These are phyloP conservation scores for Callyntrura guangdongensis DNA, from an alignment of 2,888 invertebrate species.

Conservation along the genomic window DNA sequence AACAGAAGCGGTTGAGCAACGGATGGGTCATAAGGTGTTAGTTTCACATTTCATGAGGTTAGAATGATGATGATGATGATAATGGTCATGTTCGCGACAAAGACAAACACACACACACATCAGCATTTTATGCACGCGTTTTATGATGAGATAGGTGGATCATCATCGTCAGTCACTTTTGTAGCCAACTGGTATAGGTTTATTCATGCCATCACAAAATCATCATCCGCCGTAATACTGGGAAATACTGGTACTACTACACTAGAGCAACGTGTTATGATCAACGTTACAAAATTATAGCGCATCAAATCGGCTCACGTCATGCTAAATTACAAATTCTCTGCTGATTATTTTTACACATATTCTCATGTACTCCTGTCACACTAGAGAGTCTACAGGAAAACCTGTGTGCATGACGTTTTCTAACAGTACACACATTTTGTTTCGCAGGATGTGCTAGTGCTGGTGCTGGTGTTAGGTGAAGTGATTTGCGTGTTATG, in stretches of 20 bases:
- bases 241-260: neutral
- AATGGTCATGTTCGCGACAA: slow-evolving; percentile 7
- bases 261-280: neutral
- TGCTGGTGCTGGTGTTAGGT: neutral
- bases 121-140: slow-evolving; percentile 14
- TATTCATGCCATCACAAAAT: neutral
- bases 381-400: neutral
- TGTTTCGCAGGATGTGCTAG: neutral
- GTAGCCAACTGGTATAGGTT: neutral
- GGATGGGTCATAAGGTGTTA: slow-evolving; percentile 60
- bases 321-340: slow-evolving; percentile 60
- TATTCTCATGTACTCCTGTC: slow-evolving; percentile 16
- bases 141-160: neutral
- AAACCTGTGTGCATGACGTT: neutral
- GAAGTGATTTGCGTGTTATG: neutral
- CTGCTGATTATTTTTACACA: slow-evolving; percentile 9
- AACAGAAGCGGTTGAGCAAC: slow-evolving; percentile 47
- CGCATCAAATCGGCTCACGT: slow-evolving; percentile 48
- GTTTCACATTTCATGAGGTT: slow-evolving; percentile 27
- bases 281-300: slow-evolving; percentile 28
- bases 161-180: neutral
- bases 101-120: neutral
- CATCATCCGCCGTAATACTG: neutral
- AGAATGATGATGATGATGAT: neutral
- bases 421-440: neutral